A percentile compares a stretch with the other conserved stretches of the same genome.
Conservation (phyloP, 2,888 invertebrate species). For the Oligia fasciuncula region DNA sequence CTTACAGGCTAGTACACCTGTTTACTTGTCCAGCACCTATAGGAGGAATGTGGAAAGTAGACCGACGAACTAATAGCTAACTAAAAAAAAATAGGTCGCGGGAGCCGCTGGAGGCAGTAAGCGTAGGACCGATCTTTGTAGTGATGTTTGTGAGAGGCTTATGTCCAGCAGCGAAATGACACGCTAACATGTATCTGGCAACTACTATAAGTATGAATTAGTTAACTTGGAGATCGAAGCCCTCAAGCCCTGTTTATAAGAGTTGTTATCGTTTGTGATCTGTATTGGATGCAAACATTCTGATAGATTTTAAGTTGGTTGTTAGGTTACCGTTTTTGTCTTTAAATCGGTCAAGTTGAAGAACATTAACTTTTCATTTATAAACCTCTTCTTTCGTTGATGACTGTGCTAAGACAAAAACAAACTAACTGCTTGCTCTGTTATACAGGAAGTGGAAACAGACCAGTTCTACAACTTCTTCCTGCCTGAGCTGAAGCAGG, state of each 20-base stretch:
- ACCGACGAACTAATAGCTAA: too few species aligned
- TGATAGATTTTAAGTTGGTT: not conserved
- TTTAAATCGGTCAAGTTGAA: not conserved
- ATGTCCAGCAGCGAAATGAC: not conserved
- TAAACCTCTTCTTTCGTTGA: not conserved
- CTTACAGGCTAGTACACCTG: constrained; percentile 86
- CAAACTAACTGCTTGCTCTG: not conserved
- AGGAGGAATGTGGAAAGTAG: not conserved
- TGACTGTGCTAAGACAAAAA: not conserved
- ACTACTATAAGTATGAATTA: not conserved
- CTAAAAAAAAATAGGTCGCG: too few species aligned
- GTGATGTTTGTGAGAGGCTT: too few species aligned
- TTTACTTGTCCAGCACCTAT: not conserved
- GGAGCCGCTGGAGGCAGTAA: not conserved
- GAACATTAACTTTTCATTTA: not conserved
- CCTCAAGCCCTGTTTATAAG: not conserved
- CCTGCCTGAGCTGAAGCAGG: constrained; percentile 97
- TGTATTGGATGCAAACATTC: not conserved
- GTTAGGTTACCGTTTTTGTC: not conserved
- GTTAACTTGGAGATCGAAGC: not conserved
- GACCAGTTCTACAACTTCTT: constrained; percentile 99
- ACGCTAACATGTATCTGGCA: not conserved
- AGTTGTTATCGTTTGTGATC: not conserved
- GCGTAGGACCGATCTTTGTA: not conserved
- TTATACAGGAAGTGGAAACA: constrained; percentile 98